These are phyloP conservation scores for Magallana gigas DNA, from an alignment of 1,140 invertebrate genomes.

Conservation along the genomic window DNA sequence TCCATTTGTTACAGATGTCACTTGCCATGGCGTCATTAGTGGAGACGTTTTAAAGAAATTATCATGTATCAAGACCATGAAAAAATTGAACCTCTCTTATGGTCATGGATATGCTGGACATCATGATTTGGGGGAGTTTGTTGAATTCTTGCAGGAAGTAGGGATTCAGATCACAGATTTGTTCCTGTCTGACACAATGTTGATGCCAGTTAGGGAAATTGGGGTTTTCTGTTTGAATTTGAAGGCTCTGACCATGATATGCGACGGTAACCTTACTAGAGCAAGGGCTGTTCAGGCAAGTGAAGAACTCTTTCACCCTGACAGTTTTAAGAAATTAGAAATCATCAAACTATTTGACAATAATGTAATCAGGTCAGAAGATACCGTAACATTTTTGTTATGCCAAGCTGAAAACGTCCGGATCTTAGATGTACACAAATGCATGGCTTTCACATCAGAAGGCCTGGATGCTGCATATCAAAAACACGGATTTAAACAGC, in stretches of 20 bases:
- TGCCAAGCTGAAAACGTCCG: not conserved
- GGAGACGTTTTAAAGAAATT: not conserved
- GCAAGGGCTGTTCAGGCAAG: not conserved
- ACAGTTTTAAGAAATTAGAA: conserved; percentile 4
- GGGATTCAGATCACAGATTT: not conserved
- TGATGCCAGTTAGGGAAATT: not conserved
- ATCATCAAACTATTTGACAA: not conserved
- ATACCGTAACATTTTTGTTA: not conserved
- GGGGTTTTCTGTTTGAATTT: conserved; percentile 2
- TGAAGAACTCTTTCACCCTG: not conserved
- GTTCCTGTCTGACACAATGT: not conserved
- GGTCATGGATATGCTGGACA: not conserved
- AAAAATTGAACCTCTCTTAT: not conserved
- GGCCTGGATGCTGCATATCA: not conserved
- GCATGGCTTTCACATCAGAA: not conserved
- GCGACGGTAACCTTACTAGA: not conserved
- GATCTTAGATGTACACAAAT: not conserved
- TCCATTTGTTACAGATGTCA: not conserved
- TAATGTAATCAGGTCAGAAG: not conserved
- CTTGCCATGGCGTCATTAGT: not conserved
- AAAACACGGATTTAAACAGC: not conserved
- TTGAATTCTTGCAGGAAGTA: not conserved
- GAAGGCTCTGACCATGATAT: not conserved
- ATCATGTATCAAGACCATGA: not conserved
- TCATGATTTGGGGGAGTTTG: not conserved